Evolutionary conservation across 2,797 vertebrate species (phyloP).

Genomic region (Enteromius fasciolatus): DNA sequence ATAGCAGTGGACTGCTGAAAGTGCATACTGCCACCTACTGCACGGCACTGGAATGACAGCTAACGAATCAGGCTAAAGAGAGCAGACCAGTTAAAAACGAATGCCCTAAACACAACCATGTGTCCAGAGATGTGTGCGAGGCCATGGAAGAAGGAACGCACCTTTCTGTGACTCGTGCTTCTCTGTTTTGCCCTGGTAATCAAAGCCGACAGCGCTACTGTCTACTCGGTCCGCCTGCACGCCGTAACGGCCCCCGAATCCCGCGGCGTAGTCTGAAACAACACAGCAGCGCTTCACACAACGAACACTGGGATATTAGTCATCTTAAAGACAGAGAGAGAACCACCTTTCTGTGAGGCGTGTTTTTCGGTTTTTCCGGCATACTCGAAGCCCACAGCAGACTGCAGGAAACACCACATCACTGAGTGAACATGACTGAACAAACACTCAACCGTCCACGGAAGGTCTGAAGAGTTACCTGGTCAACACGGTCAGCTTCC

Average conservation of each 20-base stretch:
- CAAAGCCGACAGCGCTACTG: constrained; percentile 89
- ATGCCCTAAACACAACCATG: not conserved
- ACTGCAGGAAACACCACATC: constrained; percentile 75
- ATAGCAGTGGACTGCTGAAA: not conserved
- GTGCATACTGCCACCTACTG: not conserved
- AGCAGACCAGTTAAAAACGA: no score
- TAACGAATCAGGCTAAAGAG: not conserved
- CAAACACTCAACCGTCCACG: not conserved
- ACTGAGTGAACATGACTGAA: not conserved
- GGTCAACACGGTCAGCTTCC: constrained; percentile 90
- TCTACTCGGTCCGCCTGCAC: constrained; percentile 85
- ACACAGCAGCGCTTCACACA: constrained; percentile 28
- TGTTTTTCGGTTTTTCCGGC: constrained; percentile 96
- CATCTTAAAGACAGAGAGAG: not conserved
- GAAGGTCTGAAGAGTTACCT: constrained; percentile 76
- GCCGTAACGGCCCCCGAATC: constrained; percentile 92
- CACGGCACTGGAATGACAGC: not conserved
- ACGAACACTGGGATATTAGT: not conserved
- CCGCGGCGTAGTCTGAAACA: constrained; percentile 86
- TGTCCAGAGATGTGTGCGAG: not conserved
- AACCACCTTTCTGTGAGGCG: constrained; percentile 92
- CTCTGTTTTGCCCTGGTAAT: constrained; percentile 90
- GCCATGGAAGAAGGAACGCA: constrained; percentile 61
- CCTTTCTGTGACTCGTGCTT: constrained; percentile 93
- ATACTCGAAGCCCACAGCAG: constrained; percentile 95